Base-by-base conservation (phyloP, 2,797 vertebrate genomes). In the Naso thynnoides region DNA sequence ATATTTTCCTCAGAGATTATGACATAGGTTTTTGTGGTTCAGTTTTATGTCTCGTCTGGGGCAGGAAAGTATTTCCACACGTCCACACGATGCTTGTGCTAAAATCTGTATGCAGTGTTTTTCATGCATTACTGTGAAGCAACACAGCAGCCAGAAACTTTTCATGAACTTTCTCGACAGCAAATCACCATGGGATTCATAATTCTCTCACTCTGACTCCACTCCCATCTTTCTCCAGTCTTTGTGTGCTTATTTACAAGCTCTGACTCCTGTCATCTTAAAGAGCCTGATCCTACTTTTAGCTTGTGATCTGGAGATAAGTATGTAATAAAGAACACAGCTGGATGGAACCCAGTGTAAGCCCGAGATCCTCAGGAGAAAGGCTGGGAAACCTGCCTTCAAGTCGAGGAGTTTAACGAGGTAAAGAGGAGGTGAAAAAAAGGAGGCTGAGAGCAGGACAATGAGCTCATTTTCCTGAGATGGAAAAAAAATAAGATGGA, bases 281-380 rank as follows among this genome's bases (percentile, higher is more conserved):
- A 11, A 78, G 64, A 73, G 53, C 42, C 45, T 21, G 52, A 53
- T 76, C 49, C 74, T 58, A 26, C 78, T 73, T 73, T 86, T 47
- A 79, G 60, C 66, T 62, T 63, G 48, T 70, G 81, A 87, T 87
- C 81, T 72, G 47, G 41, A 89, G 78, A 88, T 85, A 78, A 86
- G 74, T 67, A 67, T 89, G 79, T 85, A 86, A 89, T 86, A 88
- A 91, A 88, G 78, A 45, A 44, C 61, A 3, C 79, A 60, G 83
- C 86, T 90, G 82, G 83, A 82, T 79, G 71, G 82, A 66, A 67
- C 73, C 63, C 74, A 47, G 68, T 42, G 15, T 58, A 56, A 69
- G 82, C 61, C 66, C 23, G 63, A 61, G 66, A 78, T 87, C 74
- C 77, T 56, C 76, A 73, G 73, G 74, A 84, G 79, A 45, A 71